Percentiles rank a stretch among this genome's conserved stretches.
These are phyloP conservation scores for Callyntrura sp. DNA, from an alignment of 2,888 invertebrate species.

Conservation along the genomic window DNA sequence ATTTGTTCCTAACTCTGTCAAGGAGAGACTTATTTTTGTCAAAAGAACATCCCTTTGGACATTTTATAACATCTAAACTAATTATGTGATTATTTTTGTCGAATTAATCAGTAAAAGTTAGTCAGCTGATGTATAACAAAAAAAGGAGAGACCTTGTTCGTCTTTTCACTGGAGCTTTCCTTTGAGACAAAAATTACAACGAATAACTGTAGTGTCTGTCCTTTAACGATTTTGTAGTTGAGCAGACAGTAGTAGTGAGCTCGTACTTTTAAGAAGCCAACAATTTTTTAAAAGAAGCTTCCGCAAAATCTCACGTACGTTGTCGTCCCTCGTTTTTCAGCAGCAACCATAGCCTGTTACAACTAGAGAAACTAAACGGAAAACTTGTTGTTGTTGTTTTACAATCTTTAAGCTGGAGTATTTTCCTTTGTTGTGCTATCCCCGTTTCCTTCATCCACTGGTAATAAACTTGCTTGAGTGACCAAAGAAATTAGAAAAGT, in stretches of 20 bases:
- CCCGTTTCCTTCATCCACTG: not conserved
- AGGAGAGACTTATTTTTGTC: not conserved
- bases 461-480: constrained; percentile 68
- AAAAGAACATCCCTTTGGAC: not conserved
- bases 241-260: too few species aligned
- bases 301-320: not conserved
- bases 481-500: constrained; percentile 71
- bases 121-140: not conserved
- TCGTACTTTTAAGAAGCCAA: not conserved
- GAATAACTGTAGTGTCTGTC: too few species aligned
- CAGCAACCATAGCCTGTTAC: not conserved
- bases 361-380: too few species aligned
- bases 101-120: constrained; percentile 17
- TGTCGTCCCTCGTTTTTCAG: too few species aligned
- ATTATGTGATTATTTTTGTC: constrained; percentile 26
- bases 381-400: constrained; percentile 10
- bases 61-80: not conserved
- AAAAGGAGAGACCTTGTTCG: too few species aligned
- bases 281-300: not conserved
- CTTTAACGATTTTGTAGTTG: too few species aligned
- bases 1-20: too few species aligned
- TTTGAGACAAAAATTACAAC: too few species aligned
- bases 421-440: too few species aligned
- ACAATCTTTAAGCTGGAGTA: too few species aligned
- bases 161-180: too few species aligned